Evolutionary conservation across 2,797 vertebrate species (phyloP), one percentile per base, ranked within the genome.

Genomic region (Triplophysa bombifrons): DNA sequence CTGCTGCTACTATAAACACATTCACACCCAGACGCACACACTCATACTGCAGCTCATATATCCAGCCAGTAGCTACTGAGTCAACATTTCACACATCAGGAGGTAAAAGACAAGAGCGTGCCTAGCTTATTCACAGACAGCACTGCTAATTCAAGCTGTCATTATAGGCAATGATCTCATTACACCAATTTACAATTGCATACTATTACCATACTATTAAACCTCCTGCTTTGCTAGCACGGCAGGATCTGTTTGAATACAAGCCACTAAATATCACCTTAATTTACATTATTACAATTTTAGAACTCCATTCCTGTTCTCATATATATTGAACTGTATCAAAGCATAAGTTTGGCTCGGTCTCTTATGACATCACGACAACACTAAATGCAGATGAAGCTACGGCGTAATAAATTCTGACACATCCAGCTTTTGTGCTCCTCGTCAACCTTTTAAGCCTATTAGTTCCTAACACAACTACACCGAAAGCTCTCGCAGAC

Each of bases 101-200:
- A 61, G 66, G 66, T 27, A 78, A 67, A 69, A 50, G 65, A 70
- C 56, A 61, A 13, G 27, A 22, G 55, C 60, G 44, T 70, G 66
- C 56, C 4, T 50, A 16, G 44, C 13, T 70, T 74, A 53, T 73
- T 76, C 67, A 73, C 20, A 65, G 79, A 81, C 65, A 83, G 58
- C 20, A 69, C 61, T 74, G 58, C 48, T 83, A 81, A 83, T 81
- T 74, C 64, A 81, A 64, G 11, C 74, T 77, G 79, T 74, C 74
- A 81, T 72, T 60, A 68, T 74, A 66, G 74, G 25, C 72, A 78
- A 74, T 84, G 64, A 58, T 78, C 71, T 74, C 51, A 78, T 71
- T 74, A 25, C 25, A 38, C 46, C 68, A 65, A 74, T 78, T 81
- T 78, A 74, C n/a, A 55, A 53, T 55, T 56, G 61, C 50, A 70